These are phyloP conservation scores for Apodemus agrarius DNA, from an alignment of 2,797 vertebrate species.

Conservation along the genomic window DNA sequence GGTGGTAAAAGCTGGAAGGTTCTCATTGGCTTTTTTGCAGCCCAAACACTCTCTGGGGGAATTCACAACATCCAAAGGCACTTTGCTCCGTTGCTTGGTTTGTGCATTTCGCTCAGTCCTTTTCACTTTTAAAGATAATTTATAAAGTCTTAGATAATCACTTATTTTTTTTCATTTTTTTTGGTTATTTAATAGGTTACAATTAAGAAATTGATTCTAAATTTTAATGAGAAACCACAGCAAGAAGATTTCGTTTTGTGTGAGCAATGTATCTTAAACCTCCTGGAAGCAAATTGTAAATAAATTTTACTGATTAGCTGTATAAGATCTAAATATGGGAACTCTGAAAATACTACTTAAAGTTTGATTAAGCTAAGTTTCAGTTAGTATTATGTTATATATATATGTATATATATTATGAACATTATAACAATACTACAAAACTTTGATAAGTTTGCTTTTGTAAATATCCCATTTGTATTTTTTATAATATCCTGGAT, in stretches of 20 bases:
- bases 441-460: background rate
- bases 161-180: background rate
- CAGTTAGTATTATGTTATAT: background rate
- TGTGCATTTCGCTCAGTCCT: background rate
- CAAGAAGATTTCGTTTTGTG: background rate
- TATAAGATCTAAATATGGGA: background rate
- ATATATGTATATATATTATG: background rate
- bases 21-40: background rate
- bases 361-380: slow-evolving; percentile 7
- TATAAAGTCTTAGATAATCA: background rate
- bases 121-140: background rate
- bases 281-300: background rate
- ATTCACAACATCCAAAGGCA: background rate
- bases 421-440: background rate
- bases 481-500: background rate
- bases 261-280: background rate
- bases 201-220: background rate
- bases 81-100: background rate
- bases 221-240: background rate
- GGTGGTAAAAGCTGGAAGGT: background rate
- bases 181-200: background rate
- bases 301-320: background rate
- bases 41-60: background rate
- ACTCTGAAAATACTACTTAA: background rate
- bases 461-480: slow-evolving; percentile 25